Percentiles rank a stretch among this genome's conserved stretches.
Conservation (phyloP, 2,113 vertebrate species). For the Platichthys flesus region DNA sequence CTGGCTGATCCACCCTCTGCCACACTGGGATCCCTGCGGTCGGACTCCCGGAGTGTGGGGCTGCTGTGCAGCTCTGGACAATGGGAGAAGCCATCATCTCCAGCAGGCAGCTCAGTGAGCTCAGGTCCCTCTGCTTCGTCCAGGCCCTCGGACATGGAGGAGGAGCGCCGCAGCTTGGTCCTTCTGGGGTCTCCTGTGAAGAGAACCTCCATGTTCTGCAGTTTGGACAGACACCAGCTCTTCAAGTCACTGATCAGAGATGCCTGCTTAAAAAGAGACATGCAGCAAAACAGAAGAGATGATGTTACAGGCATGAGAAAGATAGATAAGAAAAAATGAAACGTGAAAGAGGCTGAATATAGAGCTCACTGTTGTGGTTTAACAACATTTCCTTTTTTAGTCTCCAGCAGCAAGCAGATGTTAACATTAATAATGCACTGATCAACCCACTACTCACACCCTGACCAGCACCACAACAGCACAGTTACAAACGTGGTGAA, state of each 20-base stretch:
- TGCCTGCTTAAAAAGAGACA: constrained; percentile 76
- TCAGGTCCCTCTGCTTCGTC: constrained; percentile 71
- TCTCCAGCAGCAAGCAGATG: too few relatives aligned
- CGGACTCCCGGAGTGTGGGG: constrained; percentile 43
- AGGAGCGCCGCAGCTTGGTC: constrained; percentile 78
- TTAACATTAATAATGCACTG: too few relatives aligned
- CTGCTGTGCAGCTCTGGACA: constrained; percentile 63
- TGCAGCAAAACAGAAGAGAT: constrained; percentile 3
- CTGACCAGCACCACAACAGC: too few relatives aligned
- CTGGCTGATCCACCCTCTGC: constrained; percentile 68
- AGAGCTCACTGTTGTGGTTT: background rate
- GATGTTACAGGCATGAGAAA: background rate
- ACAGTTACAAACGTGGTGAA: background rate
- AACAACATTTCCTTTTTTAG: too few relatives aligned
- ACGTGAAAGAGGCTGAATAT: too few relatives aligned
- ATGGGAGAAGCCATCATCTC: constrained; percentile 32
- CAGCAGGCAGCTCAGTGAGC: constrained; percentile 33
- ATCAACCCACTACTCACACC: too few relatives aligned
- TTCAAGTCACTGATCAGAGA: constrained; percentile 92
- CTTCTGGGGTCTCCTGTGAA: constrained; percentile 84
- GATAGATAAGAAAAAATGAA: too few relatives aligned
- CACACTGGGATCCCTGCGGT: constrained; percentile 38
- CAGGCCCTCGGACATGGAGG: constrained; percentile 83
- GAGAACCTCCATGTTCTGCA: constrained; percentile 91
- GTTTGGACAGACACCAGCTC: constrained; percentile 94